Percentiles rank a stretch among this genome's conserved stretches.
Conservation (phyloP, 2,888 invertebrate genomes). For the Xestia c-nigrum region DNA sequence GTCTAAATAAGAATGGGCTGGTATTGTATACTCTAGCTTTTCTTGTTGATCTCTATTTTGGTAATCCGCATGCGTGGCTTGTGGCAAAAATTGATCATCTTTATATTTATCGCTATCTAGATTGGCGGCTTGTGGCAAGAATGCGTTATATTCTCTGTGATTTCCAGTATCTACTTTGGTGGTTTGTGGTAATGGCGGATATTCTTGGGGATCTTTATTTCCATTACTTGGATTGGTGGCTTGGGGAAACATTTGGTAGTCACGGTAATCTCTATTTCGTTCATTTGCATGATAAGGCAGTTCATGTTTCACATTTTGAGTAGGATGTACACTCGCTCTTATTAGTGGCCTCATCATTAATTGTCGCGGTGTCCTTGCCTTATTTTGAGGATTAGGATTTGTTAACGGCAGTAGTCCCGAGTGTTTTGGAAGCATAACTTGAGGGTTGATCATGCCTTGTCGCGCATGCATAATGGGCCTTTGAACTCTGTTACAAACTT, state of each 20-base stretch:
- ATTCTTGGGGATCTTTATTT: not conserved
- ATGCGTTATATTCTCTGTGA: not conserved
- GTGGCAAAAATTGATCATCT: not conserved
- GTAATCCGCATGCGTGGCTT: not conserved
- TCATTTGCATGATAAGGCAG: not conserved
- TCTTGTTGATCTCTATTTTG: not conserved
- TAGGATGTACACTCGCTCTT: not conserved
- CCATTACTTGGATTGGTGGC: not conserved
- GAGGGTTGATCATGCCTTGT: not conserved
- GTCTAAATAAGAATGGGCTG: not conserved
- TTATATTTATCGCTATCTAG: not conserved
- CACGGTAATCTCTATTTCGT: slow-evolving; percentile 7
- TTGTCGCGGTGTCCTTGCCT: not conserved
- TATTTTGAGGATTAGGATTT: not conserved
- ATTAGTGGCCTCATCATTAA: not conserved
- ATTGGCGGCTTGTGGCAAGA: not conserved
- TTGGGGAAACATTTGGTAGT: slow-evolving; percentile 15
- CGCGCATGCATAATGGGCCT: not conserved
- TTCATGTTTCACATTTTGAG: not conserved
- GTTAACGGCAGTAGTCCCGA: not conserved
- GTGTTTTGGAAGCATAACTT: slow-evolving; percentile 21
- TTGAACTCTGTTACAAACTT: slow-evolving; percentile 33
- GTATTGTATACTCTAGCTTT: not conserved
- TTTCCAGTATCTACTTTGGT: not conserved
- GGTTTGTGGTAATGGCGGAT: not conserved